Conservation (phyloP, 2,113 vertebrate genomes). For the Alouatta palliata region DNA sequence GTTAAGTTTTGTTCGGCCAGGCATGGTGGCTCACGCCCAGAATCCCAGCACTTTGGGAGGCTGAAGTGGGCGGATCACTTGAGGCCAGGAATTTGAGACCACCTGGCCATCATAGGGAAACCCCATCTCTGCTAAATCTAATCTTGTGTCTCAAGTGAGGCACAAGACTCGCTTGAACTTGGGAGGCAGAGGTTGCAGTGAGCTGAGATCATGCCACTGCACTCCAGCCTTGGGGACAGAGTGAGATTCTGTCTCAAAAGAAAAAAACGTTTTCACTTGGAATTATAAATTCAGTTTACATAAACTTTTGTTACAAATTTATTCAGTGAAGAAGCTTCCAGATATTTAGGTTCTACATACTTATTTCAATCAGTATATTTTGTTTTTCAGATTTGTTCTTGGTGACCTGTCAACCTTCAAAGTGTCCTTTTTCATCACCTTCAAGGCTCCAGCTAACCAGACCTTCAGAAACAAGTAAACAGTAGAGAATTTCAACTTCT, state of each 20-base stretch:
- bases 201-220: too few species aligned
- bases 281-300: not conserved
- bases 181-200: too few species aligned
- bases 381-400: conserved; percentile 1
- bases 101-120: too few species aligned
- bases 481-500: not conserved
- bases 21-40: too few species aligned
- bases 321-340: not conserved
- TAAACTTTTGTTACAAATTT: not conserved
- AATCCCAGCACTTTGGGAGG: too few species aligned
- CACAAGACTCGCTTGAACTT: too few species aligned
- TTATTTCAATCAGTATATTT: not conserved
- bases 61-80: too few species aligned
- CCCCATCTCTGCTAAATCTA: too few species aligned
- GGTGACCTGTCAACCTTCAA: not conserved
- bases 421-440: not conserved
- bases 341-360: not conserved
- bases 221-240: too few species aligned
- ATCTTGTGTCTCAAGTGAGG: too few species aligned
- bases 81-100: too few species aligned
- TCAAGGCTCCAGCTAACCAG: not conserved
- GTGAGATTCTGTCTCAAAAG: too few species aligned
- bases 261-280: conserved; percentile 73
- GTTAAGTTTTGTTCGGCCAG: conserved; percentile 7
- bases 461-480: not conserved